Evolutionary conservation across 2,113 vertebrate species (phyloP).

Genomic region (Neogale vison): DNA sequence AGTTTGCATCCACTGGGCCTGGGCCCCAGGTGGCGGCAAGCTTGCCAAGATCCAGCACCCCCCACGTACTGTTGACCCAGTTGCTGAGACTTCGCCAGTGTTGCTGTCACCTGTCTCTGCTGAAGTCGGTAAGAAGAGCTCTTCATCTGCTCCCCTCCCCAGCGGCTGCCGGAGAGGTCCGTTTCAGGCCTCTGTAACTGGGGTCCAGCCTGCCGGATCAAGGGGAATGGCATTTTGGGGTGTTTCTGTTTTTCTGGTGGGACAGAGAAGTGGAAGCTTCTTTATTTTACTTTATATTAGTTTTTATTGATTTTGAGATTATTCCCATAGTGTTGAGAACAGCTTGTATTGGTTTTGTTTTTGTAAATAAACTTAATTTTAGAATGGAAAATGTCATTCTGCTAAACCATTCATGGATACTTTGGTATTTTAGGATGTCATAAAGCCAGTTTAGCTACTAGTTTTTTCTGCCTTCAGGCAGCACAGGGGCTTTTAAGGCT

Average conservation of each 20-base stretch:
- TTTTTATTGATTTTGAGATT: neutral
- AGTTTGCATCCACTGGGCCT: slow-evolving; percentile 86
- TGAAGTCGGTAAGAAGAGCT: slow-evolving; percentile 89
- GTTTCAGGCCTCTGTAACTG: neutral
- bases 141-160: fast-evolving
- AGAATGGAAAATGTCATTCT: slow-evolving; percentile 29
- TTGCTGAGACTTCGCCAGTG: slow-evolving; percentile 95
- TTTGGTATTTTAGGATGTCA: neutral
- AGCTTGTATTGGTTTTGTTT: neutral
- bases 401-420: neutral
- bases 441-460: neutral
- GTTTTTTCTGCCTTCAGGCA: neutral
- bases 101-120: slow-evolving; percentile 95
- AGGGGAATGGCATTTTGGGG: neutral
- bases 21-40: neutral
- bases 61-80: slow-evolving; percentile 91
- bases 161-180: neutral
- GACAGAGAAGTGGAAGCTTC: neutral
- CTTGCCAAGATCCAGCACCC: slow-evolving; percentile 86
- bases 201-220: neutral
- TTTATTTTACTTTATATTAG: neutral
- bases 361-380: neutral
- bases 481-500: neutral
- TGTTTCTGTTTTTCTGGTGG: neutral
- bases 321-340: neutral